phyloP scores from a whole-genome alignment of 2,797 vertebrate species.

The Myiothlypis coronata region DNA sequence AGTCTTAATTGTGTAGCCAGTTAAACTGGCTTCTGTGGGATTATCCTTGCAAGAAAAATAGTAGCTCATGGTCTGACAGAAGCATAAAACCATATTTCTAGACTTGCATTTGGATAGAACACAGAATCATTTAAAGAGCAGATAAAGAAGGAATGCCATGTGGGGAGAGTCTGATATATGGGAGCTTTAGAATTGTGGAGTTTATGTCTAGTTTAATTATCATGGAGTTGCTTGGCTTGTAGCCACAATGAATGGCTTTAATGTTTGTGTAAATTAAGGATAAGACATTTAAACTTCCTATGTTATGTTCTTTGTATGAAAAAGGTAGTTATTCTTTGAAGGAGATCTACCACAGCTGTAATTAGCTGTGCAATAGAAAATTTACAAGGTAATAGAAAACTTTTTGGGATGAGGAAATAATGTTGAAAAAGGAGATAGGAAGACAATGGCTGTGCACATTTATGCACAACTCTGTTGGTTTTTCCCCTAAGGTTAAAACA shows the following conservation, averaged over 20 bases:
- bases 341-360: not conserved
- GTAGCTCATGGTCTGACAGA: not conserved
- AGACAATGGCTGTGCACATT: not conserved
- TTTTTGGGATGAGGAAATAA: accelerated
- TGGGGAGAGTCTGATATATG: not conserved
- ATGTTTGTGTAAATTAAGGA: not conserved
- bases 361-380: not conserved
- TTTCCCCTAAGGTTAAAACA: not conserved
- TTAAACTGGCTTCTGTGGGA: not conserved
- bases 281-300: not conserved
- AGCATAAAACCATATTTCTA: not conserved
- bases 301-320: not conserved
- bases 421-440: not conserved
- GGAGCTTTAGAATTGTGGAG: not conserved
- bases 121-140: not conserved
- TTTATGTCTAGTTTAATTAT: not conserved
- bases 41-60: not conserved
- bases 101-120: not conserved
- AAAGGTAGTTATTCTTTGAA: not conserved
- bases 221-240: not conserved
- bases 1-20: not conserved
- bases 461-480: accelerated
- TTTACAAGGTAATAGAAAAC: not conserved
- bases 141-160: not conserved
- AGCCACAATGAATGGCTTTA: not conserved